Conservation (phyloP, 2,888 invertebrate species). For the Aelia acuminata region DNA sequence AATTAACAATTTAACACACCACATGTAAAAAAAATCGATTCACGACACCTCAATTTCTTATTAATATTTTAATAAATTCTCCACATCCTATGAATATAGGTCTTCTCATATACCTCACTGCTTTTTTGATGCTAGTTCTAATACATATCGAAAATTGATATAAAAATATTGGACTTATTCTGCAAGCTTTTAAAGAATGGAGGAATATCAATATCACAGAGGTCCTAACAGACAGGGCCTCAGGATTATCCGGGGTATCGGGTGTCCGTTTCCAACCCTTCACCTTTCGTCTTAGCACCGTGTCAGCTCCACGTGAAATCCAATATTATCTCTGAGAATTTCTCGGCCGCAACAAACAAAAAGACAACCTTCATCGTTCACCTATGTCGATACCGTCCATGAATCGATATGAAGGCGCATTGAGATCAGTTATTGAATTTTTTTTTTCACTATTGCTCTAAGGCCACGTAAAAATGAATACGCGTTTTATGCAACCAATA, state of each 20-base stretch:
- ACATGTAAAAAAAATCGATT: no score
- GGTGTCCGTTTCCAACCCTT: constrained; percentile 27
- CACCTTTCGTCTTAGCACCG: constrained; percentile 47
- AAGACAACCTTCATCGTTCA: constrained; percentile 36
- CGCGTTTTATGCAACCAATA: background rate
- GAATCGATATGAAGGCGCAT: constrained; percentile 6
- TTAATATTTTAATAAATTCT: background rate
- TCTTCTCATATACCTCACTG: background rate
- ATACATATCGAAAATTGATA: background rate
- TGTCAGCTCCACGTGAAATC: constrained; percentile 17
- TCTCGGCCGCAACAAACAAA: constrained; percentile 17
- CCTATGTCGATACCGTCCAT: constrained; percentile 24
- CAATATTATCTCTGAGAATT: constrained; percentile 38
- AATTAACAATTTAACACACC: no score
- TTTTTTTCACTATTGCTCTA: background rate
- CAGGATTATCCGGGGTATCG: constrained; percentile 34
- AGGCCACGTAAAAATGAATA: background rate
- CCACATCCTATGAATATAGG: background rate
- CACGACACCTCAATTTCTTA: no score
- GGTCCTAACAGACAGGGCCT: background rate
- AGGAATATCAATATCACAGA: constrained; percentile 14
- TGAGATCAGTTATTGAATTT: background rate
- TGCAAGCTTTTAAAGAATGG: constrained; percentile 6
- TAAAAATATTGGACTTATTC: background rate
- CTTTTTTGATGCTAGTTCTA: background rate